Evolutionary conservation across 2,888 invertebrate genomes (phyloP).

Genomic region (Pyrrhia umbra): DNA sequence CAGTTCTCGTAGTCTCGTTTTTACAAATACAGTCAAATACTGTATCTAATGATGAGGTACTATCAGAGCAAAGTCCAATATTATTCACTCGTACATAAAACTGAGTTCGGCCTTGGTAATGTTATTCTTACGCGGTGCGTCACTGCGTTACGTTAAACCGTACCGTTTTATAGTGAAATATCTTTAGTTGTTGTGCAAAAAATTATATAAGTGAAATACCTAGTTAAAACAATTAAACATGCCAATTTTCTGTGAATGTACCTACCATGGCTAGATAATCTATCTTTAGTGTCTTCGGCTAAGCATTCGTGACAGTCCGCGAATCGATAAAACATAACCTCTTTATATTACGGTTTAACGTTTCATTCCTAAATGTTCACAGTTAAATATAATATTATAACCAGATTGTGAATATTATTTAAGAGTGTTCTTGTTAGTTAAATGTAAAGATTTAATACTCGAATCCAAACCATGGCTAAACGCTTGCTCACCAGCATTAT

Average conservation of each 20-base stretch:
- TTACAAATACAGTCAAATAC: too few species aligned
- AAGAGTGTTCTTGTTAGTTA: background rate
- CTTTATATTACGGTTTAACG: conserved; percentile 22
- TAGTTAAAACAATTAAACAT: too few species aligned
- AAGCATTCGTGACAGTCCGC: conserved; percentile 21
- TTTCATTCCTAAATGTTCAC: background rate
- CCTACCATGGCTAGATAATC: too few species aligned
- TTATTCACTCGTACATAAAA: conserved; percentile 21
- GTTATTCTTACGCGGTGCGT: conserved; percentile 54
- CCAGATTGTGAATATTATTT: background rate
- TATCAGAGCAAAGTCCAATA: conserved; percentile 37
- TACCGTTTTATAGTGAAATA: conserved; percentile 34
- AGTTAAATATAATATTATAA: conserved; percentile 2
- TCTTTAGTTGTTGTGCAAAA: conserved; percentile 25
- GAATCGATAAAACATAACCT: conserved; percentile 40
- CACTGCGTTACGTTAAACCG: conserved; percentile 38
- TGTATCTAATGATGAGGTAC: conserved; percentile 3
- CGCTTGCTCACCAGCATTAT: conserved; percentile 28
- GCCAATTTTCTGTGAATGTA: too few species aligned
- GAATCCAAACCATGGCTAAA: conserved; percentile 28
- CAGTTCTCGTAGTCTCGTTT: too few species aligned
- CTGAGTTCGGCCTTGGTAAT: conserved; percentile 43
- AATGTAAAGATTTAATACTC: background rate
- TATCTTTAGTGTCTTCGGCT: too few species aligned
- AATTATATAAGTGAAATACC: conserved; percentile 4